Evolutionary conservation across 2,113 vertebrate genomes (phyloP), one percentile per base, ranked within the genome.

Genomic region (Damaliscus lunatus): DNA sequence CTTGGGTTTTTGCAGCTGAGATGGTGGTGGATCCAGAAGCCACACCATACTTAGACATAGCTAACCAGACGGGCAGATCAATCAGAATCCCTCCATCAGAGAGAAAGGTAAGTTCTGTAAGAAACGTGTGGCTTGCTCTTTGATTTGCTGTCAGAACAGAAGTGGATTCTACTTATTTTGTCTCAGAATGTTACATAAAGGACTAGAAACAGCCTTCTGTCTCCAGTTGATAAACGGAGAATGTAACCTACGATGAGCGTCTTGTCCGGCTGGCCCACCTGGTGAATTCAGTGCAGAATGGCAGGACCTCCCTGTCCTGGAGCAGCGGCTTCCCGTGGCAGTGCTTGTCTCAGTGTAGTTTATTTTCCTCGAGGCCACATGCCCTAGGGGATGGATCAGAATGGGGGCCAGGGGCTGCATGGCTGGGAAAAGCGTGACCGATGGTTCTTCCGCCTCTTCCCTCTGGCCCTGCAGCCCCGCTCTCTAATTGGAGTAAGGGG

Each of bases 1-100:
- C n/a, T 93, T 74, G 97, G 64, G 0, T 98, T 2, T 27, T 98
- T 96, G 83, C 98, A 99, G 99, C 99, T 33, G 99, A 99, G 97
- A 99, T 98, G 90, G 99, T 96, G 92, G 94, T 99, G 9, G 99
- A 99, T 97, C 97, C 99, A 1, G 98, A 99, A 53, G 99, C 98
- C 23, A 97, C 89, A 6, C 99, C 99, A 0, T 99, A 99, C 93
- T 98, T 99, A 86, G 99, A 99, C 98, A 99, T 99, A 53, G 99
- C 99, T 2, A 99, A 99, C 99, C 99, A 99, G 98, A 99, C 99
- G 64, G 99, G 99, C 97, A 99, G 99, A 92, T 99, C 99, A 0
- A 99, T 99, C 29, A 97, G 98, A 87, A 99, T 99, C 93, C 99
- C 99, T 3, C 97, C 98, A 43, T 74, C 92, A 12, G 99, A 99